Percentiles rank a stretch among this genome's conserved stretches.
These are phyloP conservation scores for Acyrthosiphon pisum DNA, from an alignment of 1,140 invertebrate genomes.

Conservation along the genomic window DNA sequence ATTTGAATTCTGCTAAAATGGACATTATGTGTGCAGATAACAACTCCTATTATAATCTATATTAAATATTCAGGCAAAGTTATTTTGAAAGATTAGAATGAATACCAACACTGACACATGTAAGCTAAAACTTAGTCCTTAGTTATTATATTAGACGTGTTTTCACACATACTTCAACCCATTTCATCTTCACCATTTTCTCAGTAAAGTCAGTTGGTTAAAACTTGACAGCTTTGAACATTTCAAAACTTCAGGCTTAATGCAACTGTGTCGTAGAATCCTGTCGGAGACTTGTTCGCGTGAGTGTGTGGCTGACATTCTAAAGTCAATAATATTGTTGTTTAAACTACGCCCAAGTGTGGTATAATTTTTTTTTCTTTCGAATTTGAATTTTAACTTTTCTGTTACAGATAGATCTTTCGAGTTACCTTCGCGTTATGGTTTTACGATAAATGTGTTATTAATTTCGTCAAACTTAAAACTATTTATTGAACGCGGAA, in stretches of 20 bases:
- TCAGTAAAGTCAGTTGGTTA: slow-evolving; percentile 16
- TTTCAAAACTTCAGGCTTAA: slow-evolving; percentile 23
- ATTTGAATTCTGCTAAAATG: not conserved
- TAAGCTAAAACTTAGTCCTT: not conserved
- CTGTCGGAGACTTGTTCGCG: not conserved
- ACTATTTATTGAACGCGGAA: not conserved
- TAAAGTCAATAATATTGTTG: not conserved
- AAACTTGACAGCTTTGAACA: slow-evolving; percentile 11
- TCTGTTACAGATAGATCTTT: not conserved
- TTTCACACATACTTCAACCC: slow-evolving; percentile 24
- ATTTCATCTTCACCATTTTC: slow-evolving; percentile 33
- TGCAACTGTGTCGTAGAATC: not conserved
- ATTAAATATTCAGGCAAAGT: not conserved
- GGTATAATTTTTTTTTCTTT: not conserved
- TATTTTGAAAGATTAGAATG: not conserved
- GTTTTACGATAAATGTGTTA: not conserved
- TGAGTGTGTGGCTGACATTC: not conserved
- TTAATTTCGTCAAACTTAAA: not conserved
- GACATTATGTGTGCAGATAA: not conserved
- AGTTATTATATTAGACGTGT: slow-evolving; percentile 7
- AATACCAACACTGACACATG: slow-evolving; percentile 11
- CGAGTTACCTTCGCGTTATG: not conserved
- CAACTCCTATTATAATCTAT: not conserved
- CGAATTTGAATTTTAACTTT: not conserved
- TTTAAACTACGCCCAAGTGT: not conserved